Evolutionary conservation across 2,888 invertebrate genomes (phyloP), one percentile per base, ranked within the genome.

Genomic region (Candidula unifasciata): DNA sequence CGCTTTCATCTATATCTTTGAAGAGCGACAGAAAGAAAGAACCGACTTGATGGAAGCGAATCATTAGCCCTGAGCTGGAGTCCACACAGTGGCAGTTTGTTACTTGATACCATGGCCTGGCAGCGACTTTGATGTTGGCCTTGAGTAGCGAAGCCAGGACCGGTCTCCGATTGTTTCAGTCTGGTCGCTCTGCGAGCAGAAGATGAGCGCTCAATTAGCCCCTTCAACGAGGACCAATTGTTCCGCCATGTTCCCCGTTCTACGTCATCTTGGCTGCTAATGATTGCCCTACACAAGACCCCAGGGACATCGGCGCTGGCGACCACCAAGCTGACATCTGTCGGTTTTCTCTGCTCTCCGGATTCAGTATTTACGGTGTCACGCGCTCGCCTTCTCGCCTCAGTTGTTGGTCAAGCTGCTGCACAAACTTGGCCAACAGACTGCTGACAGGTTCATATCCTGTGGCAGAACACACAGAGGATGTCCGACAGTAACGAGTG

Each of bases 291-390:
- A 27, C 30, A 52, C 60, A 27, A 2, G 35, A 77, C 81, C 60
- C 81, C 8, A 57, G 81, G 74, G 77, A 81, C 30, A 33, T 13
- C 27, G 27, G 0, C 21, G 54, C 8, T 24, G 57, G 35, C 57
- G n/a, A 35, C 37, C 16, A 37, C 3, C 84, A 80, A 77, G 85
- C 30, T 77, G 81, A 85, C 85, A 85, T 85, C 85, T 85, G 85
- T 85, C 85, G 71, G 27, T 64, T 52, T 64, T 68, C 18, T 69
- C 77, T 52, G 69, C 74, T 76, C 66, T 74, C 80, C 44, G 79
- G 77, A 85, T 85, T 76, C 77, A 85, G 81, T 85, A 82, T 85
- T 85, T 77, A 85, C 85, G 78, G 81, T n/a, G 76, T 76, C 71
- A 44, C 35, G 77, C 77, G 77, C 57, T 76, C n/a, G 77, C 64